phyloP scores from a whole-genome alignment of 53 echinoderm and acorn worm genomes.

The Actinopyga echinites region DNA sequence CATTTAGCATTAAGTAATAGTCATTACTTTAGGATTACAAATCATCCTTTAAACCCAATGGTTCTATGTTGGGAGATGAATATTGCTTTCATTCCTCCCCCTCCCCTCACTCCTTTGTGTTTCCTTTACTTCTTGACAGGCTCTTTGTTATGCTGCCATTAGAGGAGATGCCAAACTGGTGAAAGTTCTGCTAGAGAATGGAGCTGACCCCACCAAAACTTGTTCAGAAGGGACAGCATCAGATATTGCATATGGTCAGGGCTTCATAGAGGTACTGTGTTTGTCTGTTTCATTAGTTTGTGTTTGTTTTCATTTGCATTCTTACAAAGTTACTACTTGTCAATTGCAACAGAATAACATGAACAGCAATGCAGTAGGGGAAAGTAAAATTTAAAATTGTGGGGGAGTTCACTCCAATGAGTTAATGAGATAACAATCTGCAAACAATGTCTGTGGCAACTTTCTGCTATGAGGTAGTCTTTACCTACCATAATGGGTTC shows the following conservation, averaged over 20 bases:
- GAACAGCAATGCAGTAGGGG: too few relatives aligned
- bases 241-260: constrained; percentile 79
- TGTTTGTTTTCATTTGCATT: not conserved
- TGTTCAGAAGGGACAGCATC: constrained; percentile 74
- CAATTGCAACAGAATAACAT: too few relatives aligned
- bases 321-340: too few relatives aligned
- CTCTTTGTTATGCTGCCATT: constrained; percentile 79
- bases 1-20: too few relatives aligned
- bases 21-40: too few relatives aligned
- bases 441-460: too few relatives aligned
- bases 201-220: constrained; percentile 59
- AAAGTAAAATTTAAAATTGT: too few relatives aligned
- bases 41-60: too few relatives aligned
- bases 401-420: too few relatives aligned
- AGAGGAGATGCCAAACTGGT: constrained; percentile 60
- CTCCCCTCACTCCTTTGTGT: not conserved
- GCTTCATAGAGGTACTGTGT: constrained; percentile 55
- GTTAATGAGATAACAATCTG: too few relatives aligned
- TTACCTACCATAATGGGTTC: too few relatives aligned
- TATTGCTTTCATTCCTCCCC: not conserved
- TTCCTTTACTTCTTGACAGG: constrained; percentile 47
- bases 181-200: constrained; percentile 65
- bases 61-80: not conserved
- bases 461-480: too few relatives aligned
- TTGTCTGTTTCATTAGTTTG: not conserved